Evolutionary conservation across 2,888 invertebrate genomes (phyloP), one percentile per base, ranked within the genome.

Genomic region (Bembecia ichneumoniformis): DNA sequence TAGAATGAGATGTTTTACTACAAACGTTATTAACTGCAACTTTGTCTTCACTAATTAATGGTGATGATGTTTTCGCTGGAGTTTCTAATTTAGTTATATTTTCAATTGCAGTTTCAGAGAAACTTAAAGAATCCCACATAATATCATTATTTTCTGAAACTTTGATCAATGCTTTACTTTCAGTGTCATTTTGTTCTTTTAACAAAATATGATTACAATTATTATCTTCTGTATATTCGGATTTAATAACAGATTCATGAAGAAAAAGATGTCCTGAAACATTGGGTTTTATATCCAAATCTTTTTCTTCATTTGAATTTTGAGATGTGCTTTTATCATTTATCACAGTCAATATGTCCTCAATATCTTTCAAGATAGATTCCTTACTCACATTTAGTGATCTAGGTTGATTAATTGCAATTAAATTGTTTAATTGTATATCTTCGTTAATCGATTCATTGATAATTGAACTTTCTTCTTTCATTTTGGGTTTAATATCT

Each of bases 91-190:
- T 81, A 35, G 74, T 71, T 48, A 80, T 66, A 58, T 78, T 77
- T 49, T 70, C 64, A 44, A 80, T 60, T 34, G 65, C 70, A 51
- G 59, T 58, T 57, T 77, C 77, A 15, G 81, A 79, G 43, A 84
- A 71, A 57, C 74, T 75, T 49, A 84, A 60, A 45, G 86, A 73
- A 55, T 81, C 84, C 84, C 84, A 84, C 51, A 73, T 55, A 49
- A 77, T 63, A 28, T 80, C 80, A 43, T 78, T 74, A 20, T 48
- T 56, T 52, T 62, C 60, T 51, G 55, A 53, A 35, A 13, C 49
- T 49, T 53, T 53, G 45, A 28, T 40, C 28, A 28, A 28, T 28
- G 28, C 28, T 9, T 28, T 28, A 28, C 5, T 9, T 28, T 28
- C 28, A 28, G 28, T 28, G 9, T 9, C 7, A 28, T 28, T 28